Evolutionary conservation across 2,797 vertebrate species (phyloP).

Genomic region (Zenarchopterus dispar): DNA sequence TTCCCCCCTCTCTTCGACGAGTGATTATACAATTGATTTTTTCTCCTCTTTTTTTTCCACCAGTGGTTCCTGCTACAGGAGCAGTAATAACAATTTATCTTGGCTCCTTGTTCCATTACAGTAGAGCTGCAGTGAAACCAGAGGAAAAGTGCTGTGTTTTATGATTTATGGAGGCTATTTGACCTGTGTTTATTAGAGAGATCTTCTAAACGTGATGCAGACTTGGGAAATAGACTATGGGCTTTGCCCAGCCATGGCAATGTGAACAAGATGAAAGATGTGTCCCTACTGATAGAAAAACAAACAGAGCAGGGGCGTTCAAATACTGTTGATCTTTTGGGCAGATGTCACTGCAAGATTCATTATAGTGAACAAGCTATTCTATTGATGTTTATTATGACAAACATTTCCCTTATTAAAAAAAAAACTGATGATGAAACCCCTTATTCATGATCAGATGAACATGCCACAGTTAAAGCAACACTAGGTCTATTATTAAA

Average conservation of each 20-base stretch:
- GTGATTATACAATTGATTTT: conserved; percentile 85
- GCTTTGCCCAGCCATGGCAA: conserved; percentile 51
- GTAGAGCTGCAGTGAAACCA: conserved; percentile 70
- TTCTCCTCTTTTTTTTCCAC: conserved; percentile 38
- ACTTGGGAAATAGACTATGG: conserved; percentile 69
- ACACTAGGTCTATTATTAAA: too few relatives aligned
- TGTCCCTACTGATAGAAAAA: conserved; percentile 62
- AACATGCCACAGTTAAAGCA: too few relatives aligned
- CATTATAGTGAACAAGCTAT: too few relatives aligned
- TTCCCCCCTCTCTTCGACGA: conserved; percentile 74
- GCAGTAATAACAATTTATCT: conserved; percentile 86
- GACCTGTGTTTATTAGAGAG: conserved; percentile 82
- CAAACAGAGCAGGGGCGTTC: conserved; percentile 44
- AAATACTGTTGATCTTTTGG: too few relatives aligned
- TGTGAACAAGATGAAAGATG: conserved; percentile 61
- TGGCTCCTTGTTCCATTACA: conserved; percentile 82
- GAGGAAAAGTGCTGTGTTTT: conserved; percentile 76
- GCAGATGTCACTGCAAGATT: too few relatives aligned
- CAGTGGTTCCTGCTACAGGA: conserved; percentile 70
- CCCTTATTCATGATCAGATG: too few relatives aligned
- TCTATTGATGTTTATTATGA: too few relatives aligned
- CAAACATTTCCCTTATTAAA: too few relatives aligned
- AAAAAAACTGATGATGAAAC: too few relatives aligned
- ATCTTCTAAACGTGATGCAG: conserved; percentile 73
- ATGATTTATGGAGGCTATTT: conserved; percentile 85